Evolutionary conservation across 2,888 invertebrate species (phyloP).

Genomic region (Stratiomys singularior): DNA sequence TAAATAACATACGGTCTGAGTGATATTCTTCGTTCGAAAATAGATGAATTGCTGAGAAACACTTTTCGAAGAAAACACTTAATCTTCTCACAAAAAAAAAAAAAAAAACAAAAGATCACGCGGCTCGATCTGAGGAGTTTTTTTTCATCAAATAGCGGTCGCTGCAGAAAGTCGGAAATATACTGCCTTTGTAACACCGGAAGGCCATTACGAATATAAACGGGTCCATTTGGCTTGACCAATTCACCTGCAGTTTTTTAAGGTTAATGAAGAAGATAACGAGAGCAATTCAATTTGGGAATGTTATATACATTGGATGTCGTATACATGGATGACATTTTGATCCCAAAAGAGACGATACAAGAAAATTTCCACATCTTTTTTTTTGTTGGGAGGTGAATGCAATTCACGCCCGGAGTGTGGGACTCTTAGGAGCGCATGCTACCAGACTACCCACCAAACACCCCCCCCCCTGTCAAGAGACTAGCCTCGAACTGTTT

Average conservation of each 20-base stretch:
- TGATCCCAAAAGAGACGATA: conserved; percentile 23
- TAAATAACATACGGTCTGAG: background rate
- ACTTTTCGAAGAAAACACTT: background rate
- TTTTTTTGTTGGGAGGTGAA: too few relatives aligned
- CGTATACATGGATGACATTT: conserved; percentile 38
- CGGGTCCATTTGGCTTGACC: conserved; percentile 56
- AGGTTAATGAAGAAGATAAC: conserved; percentile 31
- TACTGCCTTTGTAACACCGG: conserved; percentile 56
- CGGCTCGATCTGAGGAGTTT: conserved; percentile 43
- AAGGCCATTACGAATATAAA: conserved; percentile 56
- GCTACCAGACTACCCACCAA: too few relatives aligned
- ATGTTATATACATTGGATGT: conserved; percentile 28
- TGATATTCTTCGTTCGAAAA: background rate
- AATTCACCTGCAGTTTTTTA: conserved; percentile 55
- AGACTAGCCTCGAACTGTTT: too few relatives aligned
- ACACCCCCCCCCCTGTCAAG: too few relatives aligned
- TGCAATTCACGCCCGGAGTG: too few relatives aligned
- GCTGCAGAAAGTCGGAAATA: conserved; percentile 43
- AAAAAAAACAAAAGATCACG: conserved; percentile 43
- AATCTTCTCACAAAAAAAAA: conserved; percentile 9
- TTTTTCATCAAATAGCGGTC: conserved; percentile 47
- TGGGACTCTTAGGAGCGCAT: too few relatives aligned
- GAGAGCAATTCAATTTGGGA: background rate
- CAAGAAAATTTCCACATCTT: conserved; percentile 9
- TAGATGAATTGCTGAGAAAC: background rate